phyloP scores from a whole-genome alignment of 2,113 vertebrate species.

The Thinocorus orbignyianus region DNA sequence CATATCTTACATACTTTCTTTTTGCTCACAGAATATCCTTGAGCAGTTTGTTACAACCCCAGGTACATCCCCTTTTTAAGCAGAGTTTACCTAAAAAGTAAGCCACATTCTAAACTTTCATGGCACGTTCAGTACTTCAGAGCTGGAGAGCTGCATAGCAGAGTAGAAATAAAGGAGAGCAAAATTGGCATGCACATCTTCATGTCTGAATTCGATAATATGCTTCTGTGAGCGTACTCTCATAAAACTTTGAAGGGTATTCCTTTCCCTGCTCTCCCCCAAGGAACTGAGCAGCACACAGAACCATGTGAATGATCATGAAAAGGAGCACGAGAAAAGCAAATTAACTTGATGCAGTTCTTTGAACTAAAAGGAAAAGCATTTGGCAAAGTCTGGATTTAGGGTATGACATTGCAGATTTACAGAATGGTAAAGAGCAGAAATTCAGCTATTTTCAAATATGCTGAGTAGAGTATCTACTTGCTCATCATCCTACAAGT shows the following conservation, averaged over 20 bases:
- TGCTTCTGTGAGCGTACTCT: constrained; percentile 24
- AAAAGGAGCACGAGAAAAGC: not conserved
- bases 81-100: not conserved
- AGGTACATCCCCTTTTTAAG: not conserved
- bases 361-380: constrained; percentile 20
- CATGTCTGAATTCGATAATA: constrained; percentile 37
- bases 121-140: not conserved
- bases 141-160: not conserved
- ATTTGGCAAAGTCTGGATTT: constrained; percentile 8
- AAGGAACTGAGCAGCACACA: not conserved
- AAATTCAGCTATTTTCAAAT: constrained; percentile 7
- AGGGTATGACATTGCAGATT: constrained; percentile 14
- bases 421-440: not conserved
- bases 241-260: constrained; percentile 53
- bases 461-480: not conserved
- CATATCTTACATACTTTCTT: not conserved
- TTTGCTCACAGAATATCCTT: not conserved
- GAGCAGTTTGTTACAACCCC: not conserved
- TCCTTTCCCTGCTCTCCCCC: constrained; percentile 6
- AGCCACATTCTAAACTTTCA: not conserved
- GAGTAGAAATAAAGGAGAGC: not conserved
- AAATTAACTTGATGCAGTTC: constrained; percentile 13
- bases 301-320: not conserved
- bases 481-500: not conserved
- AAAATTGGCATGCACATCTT: not conserved